Evolutionary conservation across 2,797 vertebrate genomes (phyloP).

Genomic region (Holocentrus rufus): DNA sequence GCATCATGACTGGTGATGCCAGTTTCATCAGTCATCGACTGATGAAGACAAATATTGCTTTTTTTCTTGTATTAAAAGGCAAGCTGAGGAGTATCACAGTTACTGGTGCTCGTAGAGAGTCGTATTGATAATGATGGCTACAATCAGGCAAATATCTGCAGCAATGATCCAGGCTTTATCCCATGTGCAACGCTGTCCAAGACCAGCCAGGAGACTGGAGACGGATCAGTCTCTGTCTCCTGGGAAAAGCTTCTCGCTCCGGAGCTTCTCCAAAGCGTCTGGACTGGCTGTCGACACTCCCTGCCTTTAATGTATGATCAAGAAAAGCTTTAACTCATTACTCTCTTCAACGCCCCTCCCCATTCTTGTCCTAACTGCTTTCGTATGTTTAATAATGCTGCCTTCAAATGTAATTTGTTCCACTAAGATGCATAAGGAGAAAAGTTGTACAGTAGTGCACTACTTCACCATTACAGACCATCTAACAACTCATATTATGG

Average conservation of each 20-base stretch:
- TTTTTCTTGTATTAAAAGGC: not conserved
- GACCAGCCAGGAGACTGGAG: slow-evolving; percentile 64
- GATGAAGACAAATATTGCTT: not conserved
- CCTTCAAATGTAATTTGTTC: slow-evolving; percentile 80
- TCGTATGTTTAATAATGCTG: slow-evolving; percentile 79
- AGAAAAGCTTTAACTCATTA: slow-evolving; percentile 81
- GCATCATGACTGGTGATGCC: not conserved
- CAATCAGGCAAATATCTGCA: slow-evolving; percentile 40
- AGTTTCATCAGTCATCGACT: not conserved
- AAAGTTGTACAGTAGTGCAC: slow-evolving; percentile 61
- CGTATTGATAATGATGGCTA: slow-evolving; percentile 19
- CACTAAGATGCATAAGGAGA: slow-evolving; percentile 72
- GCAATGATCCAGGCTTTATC: slow-evolving; percentile 42
- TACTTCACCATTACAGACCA: slow-evolving; percentile 26
- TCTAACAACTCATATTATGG: slow-evolving; percentile 20
- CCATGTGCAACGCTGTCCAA: slow-evolving; percentile 49
- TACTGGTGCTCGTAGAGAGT: slow-evolving; percentile 8
- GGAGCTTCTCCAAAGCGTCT: slow-evolving; percentile 78
- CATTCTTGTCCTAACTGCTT: slow-evolving; percentile 79
- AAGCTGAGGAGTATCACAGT: slow-evolving; percentile 1
- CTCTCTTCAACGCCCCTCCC: slow-evolving; percentile 71
- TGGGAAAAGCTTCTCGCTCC: slow-evolving; percentile 69
- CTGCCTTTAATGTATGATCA: slow-evolving; percentile 82
- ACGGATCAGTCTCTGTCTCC: slow-evolving; percentile 70
- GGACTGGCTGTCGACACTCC: slow-evolving; percentile 77